A percentile compares a stretch with the other conserved stretches of the same genome.
These are phyloP conservation scores for Lepidurus couesii DNA, from an alignment of 1,140 invertebrate species.

Conservation along the genomic window DNA sequence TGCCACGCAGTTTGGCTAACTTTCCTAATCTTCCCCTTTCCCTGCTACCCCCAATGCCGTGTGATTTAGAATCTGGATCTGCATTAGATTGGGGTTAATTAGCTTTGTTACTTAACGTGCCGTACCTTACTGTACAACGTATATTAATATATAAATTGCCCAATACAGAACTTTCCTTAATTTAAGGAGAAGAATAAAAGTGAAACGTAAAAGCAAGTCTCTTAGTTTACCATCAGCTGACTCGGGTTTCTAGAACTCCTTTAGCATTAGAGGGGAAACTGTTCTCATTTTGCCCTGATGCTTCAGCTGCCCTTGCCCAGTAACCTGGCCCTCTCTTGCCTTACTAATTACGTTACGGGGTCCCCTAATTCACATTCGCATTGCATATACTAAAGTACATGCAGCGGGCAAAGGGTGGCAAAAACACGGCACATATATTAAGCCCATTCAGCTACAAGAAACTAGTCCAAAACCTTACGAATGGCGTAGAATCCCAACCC, in stretches of 20 bases:
- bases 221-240: not conserved
- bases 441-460: not conserved
- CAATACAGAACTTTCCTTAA: no score
- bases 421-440: not conserved
- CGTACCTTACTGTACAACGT: no score
- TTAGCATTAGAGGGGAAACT: not conserved
- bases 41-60: not conserved
- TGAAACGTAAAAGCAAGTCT: not conserved
- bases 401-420: not conserved
- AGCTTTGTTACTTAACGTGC: not conserved
- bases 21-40: not conserved
- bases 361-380: conserved; percentile 10
- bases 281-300: not conserved
- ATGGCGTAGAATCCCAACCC: not conserved
- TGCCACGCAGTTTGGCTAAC: not conserved
- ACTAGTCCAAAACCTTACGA: not conserved
- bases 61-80: not conserved
- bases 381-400: not conserved
- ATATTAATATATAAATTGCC: no score
- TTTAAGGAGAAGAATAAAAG: no score
- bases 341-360: conserved; percentile 11
- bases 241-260: not conserved
- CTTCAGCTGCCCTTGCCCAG: not conserved
- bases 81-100: conserved; percentile 19
- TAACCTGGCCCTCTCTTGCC: not conserved